A percentile compares a stretch with the other conserved stretches of the same genome.
Evolutionary conservation across 1,140 invertebrate genomes (phyloP).

Genomic region (Gryllus bimaculatus): DNA sequence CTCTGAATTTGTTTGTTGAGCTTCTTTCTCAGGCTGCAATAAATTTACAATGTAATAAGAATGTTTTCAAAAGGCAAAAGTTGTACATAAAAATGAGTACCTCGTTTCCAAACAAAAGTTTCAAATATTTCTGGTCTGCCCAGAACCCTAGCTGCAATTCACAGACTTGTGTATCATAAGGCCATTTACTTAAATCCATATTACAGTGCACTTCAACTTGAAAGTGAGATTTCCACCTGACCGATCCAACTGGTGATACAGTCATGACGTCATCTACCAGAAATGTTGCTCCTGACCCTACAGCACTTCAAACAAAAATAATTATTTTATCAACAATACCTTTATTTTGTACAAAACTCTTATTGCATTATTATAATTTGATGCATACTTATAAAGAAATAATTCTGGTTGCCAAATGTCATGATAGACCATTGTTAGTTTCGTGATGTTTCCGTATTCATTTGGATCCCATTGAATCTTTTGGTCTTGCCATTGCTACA

Average conservation of each 20-base stretch:
- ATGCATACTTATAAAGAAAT: constrained; percentile 33
- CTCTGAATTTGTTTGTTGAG: not conserved
- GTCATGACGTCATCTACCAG: not conserved
- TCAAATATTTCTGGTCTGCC: not conserved
- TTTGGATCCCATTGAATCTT: constrained; percentile 33
- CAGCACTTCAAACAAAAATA: not conserved
- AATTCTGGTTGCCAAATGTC: constrained; percentile 38
- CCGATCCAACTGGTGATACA: not conserved
- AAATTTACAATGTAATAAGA: not conserved
- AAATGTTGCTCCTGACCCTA: not conserved
- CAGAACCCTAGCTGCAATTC: not conserved
- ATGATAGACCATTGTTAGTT: constrained; percentile 27
- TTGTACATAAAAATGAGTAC: not conserved
- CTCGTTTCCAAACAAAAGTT: not conserved
- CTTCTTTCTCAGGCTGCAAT: not conserved
- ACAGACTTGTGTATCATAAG: not conserved
- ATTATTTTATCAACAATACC: not conserved
- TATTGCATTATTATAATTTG: not conserved
- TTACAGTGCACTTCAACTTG: not conserved
- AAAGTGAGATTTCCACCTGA: not conserved
- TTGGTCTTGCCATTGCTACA: constrained; percentile 34
- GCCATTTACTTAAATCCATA: not conserved
- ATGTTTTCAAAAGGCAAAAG: too few species aligned
- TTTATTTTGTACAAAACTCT: not conserved
- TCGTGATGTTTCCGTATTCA: constrained; percentile 30